Base-by-base conservation (phyloP, 2,888 invertebrate species). In the Osedax frankpressi region DNA sequence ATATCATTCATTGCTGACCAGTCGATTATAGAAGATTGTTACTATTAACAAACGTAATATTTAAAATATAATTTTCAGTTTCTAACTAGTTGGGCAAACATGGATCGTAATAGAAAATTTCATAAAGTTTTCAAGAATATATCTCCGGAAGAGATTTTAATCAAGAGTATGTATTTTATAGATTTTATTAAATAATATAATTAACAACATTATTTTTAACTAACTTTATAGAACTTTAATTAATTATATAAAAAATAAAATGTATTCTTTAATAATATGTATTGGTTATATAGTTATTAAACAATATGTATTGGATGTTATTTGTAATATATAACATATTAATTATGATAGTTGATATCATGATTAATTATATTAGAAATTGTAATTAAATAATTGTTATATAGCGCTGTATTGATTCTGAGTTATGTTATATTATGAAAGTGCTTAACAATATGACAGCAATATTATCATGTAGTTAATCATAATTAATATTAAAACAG, bases 61-160 rank as follows among this genome's bases (percentile, higher is more conserved):
- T 11, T 11, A 6, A 44, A 6, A 44, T 44, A 19, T 44, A 11
- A 19, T 6, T 44, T 44, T 44, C 44, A 44, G 44, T 44, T 44
- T 44, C 44, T 44, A 6, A 44, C 44, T 19, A 44, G 44, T 44
- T 44, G 44, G 44, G 19, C 44, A 44, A 44, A 44, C 19, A 44
- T 44, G 44, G 44, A 44, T 19, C 27, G 69, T 14, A 69, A 29
- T n/a, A 69, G 69, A 28, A 69, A 69, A 29, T 69, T 69, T 29
- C 69, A 69, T 29, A 69, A 69, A 69, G 69, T 69, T 24, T 69
- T 69, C 69, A 69, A 69, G 28, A 69, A 69, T n/a, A 69, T 69
- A 28, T 29, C 69, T 6, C n/a, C 27, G 14, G 69, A 69, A 2
- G 69, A 69, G 28, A 24, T 29, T 19, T 25, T 69, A 28, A 69